Base-by-base conservation (phyloP, 2,113 vertebrate species). In the Platanista minor region DNA sequence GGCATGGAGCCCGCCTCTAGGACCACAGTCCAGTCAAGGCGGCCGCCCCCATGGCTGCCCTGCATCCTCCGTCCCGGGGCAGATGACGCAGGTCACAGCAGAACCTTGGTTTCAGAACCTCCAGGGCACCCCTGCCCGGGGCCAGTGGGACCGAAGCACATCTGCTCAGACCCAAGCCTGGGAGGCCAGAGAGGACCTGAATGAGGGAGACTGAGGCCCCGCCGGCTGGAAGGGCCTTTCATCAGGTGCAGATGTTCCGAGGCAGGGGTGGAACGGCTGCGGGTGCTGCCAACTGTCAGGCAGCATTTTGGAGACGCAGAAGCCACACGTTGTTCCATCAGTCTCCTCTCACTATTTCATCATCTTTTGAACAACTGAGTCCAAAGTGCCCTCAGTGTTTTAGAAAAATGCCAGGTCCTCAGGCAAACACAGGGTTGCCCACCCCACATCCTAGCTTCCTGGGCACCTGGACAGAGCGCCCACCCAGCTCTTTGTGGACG, bases 301-400 rank as follows among this genome's bases (percentile, higher is more conserved):
- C 31, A 8, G 13, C 29, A 0, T 10, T 31, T 5, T 5, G n/a
- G 57, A 31, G 66, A n/a, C 0, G 0, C 2, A 0, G 57, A 41
- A n/a, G n/a, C 80, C 2, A 1, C 0, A 17, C 0, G 0, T 3
- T 4, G 3, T 14, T 2, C 23, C 2, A 6, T 23, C 33, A 0
- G 10, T 18, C 18, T 27, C 11, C 12, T 29, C 25, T 17, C n/a
- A 1, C 1, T 0, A 1, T 5, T 7, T 11, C 6, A 0, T 11
- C 6, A 0, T 12, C 54, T 39, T 72, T 33, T 25, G 4, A 3
- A 41, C 74, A 27, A 1, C 29, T 52, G 67, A 9, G 62, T 15
- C 46, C 10, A 0, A 2, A 21, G 85, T 2, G 46, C 81, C 81
- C 75, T 71, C 82, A 8, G 80, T 17, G 14, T 29, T 66, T 21